These are phyloP conservation scores for Erebia aethiops DNA, from an alignment of 2,888 invertebrate genomes.

Conservation along the genomic window DNA sequence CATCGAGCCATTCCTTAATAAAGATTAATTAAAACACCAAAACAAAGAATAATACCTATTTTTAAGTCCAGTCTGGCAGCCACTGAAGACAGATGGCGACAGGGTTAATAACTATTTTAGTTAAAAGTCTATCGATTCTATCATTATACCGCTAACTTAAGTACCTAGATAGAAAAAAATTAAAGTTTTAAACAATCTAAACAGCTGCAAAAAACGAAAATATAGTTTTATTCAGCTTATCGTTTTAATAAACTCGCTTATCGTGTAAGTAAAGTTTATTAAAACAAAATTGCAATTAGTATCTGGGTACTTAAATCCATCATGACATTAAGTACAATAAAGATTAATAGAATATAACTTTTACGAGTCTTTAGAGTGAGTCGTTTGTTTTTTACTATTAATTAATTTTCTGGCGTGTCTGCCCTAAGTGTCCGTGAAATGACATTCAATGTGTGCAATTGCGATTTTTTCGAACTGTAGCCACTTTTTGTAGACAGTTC, in stretches of 20 bases:
- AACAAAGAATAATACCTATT: too few species aligned
- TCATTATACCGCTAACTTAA: neutral
- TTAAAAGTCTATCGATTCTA: too few species aligned
- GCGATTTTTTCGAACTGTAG: constrained; percentile 32
- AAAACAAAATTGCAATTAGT: constrained; percentile 1
- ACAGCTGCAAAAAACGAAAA: neutral
- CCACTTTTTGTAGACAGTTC: constrained; percentile 50
- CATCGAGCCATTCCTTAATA: too few species aligned
- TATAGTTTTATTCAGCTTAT: neutral
- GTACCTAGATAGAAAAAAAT: neutral
- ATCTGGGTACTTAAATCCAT: neutral
- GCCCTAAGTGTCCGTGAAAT: constrained; percentile 68
- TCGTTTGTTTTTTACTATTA: constrained; percentile 27
- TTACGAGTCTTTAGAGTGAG: constrained; percentile 14
- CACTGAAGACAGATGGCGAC: too few species aligned
- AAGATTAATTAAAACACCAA: too few species aligned
- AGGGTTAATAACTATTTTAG: too few species aligned
- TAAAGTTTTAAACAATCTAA: neutral
- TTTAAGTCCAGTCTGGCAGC: too few species aligned
- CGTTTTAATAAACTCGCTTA: neutral
- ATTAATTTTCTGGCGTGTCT: constrained; percentile 39
- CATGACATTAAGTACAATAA: constrained; percentile 2
- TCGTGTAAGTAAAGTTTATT: neutral
- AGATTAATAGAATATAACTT: constrained; percentile 8
- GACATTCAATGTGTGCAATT: constrained; percentile 53